Percentiles rank a stretch among this genome's conserved stretches.
phyloP scores from a whole-genome alignment of 2,888 invertebrate genomes.

The Uropetala carovei region DNA sequence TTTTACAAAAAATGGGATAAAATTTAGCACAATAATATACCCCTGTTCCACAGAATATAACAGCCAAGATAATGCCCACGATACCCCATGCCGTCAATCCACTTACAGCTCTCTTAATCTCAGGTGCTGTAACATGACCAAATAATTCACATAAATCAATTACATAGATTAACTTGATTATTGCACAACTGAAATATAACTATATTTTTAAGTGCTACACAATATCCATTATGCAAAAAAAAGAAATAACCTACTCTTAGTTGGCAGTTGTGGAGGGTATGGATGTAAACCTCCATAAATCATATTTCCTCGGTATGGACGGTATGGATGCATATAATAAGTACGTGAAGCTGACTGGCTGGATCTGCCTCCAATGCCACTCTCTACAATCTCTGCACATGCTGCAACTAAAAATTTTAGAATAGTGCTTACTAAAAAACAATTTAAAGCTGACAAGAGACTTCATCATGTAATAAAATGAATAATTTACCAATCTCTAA shows the following conservation, averaged over 20 bases:
- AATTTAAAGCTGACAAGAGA: not conserved
- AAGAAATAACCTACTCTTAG: not conserved
- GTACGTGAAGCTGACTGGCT: constrained; percentile 43
- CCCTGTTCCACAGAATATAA: constrained; percentile 77
- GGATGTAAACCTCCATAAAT: constrained; percentile 36
- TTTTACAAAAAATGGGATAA: constrained; percentile 81
- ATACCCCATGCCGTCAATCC: constrained; percentile 82
- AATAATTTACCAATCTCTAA: too few relatives aligned
- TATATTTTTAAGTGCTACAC: not conserved
- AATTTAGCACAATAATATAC: constrained; percentile 82
- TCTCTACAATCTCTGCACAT: constrained; percentile 14
- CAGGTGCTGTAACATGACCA: constrained; percentile 15
- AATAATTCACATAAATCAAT: not conserved
- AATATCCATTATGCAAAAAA: not conserved
- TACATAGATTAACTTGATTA: not conserved
- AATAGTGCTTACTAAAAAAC: not conserved
- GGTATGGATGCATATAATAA: not conserved
- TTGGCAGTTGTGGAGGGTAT: constrained; percentile 15
- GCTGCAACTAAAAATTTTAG: not conserved
- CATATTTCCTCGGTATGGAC: not conserved
- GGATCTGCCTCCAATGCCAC: constrained; percentile 47
- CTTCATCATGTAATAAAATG: too few relatives aligned
- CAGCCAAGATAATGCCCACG: constrained; percentile 77
- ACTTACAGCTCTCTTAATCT: constrained; percentile 11
- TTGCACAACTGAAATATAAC: not conserved